These are phyloP conservation scores for Trochalopteron elliotii DNA, from an alignment of 2,113 vertebrate species.

Conservation along the genomic window DNA sequence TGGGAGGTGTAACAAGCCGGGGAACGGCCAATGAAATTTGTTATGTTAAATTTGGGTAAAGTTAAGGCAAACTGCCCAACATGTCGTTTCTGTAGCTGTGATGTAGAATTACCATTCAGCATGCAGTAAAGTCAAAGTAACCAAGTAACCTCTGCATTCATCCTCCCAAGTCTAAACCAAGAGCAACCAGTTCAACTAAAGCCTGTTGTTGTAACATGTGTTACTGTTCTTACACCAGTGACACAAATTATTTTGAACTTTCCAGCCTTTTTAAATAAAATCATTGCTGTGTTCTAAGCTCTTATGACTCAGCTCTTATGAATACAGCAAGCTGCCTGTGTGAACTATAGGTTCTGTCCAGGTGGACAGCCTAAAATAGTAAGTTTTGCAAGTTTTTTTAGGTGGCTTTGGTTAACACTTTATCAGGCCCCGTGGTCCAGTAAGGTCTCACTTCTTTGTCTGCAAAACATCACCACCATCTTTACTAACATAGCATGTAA, in stretches of 20 bases:
- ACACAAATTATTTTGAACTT: background rate
- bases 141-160: background rate
- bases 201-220: fast-evolving
- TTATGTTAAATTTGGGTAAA: background rate
- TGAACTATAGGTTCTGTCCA: background rate
- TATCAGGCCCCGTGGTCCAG: fast-evolving
- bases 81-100: background rate
- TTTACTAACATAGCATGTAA: background rate
- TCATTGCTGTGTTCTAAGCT: background rate
- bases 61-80: background rate
- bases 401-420: background rate
- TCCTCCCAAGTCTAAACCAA: background rate
- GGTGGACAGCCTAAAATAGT: fast-evolving
- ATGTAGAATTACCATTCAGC: background rate
- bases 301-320: background rate
- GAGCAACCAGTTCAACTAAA: background rate
- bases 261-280: background rate
- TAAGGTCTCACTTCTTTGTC: background rate
- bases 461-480: background rate
- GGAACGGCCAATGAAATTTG: background rate
- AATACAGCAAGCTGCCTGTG: background rate
- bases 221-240: background rate
- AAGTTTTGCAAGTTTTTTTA: background rate
- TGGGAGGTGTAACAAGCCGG: fast-evolving
- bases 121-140: background rate